Evolutionary conservation across 2,888 invertebrate genomes (phyloP), one percentile per base, ranked within the genome.

Genomic region (Euproctis similis): DNA sequence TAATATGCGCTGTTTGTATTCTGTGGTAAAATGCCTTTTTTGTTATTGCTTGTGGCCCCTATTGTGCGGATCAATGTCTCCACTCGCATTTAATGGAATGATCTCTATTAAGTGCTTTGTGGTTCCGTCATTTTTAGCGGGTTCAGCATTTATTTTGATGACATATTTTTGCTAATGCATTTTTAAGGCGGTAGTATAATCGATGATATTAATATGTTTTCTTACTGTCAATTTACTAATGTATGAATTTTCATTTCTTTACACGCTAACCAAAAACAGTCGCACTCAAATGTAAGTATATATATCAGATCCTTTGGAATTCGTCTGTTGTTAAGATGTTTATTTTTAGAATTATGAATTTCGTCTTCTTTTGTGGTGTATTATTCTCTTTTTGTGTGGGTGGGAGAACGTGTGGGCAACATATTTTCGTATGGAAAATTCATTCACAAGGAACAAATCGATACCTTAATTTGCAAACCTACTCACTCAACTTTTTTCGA

Each of bases 251-350:
- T 17, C 50, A 50, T 49, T 56, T 59, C 41, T 49, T 53, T 74
- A 51, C 78, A 80, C 53, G 78, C 81, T 66, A 40, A 57, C 59
- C 47, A 27, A 48, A n/a, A 19, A 59, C 69, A 82, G 84, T 78
- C 69, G 76, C 78, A 36, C 57, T 84, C 30, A 82, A 82, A 67
- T 84, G 84, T 84, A 73, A 84, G 84, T 84, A 80, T 67, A 11
- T n/a, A n/a, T n/a, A n/a, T n/a, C n/a, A n/a, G n/a, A n/a, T n/a
- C n/a, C n/a, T n/a, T n/a, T n/a, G n/a, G n/a, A n/a, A n/a, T n/a
- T n/a, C n/a, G n/a, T n/a, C n/a, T n/a, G n/a, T n/a, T n/a, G n/a
- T n/a, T n/a, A n/a, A n/a, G n/a, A n/a, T n/a, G n/a, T n/a, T n/a
- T n/a, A n/a, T n/a, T n/a, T n/a, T n/a, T n/a, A n/a, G n/a, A n/a